Evolutionary conservation across 2,113 vertebrate species (phyloP), one percentile per base, ranked within the genome.

Genomic region (Stegastes partitus): DNA sequence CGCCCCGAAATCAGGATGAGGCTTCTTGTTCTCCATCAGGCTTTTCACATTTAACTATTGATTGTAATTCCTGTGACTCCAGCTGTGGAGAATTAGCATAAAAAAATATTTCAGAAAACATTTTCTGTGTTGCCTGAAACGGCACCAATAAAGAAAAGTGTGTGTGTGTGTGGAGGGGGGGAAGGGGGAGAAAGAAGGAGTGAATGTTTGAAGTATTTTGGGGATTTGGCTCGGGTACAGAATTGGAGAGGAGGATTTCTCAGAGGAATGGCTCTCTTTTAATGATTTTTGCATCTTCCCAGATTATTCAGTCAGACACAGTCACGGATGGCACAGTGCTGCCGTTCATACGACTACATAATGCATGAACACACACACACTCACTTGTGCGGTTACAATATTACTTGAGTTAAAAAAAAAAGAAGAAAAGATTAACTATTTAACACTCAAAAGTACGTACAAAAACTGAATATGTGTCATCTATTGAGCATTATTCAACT

Each of bases 171-270:
- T n/a, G n/a, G n/a, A n/a, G n/a, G n/a, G n/a, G n/a, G n/a, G n/a
- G 14, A 14, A 67, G 19, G 39, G 49, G 53, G 50, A 79, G 57
- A 71, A 67, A 49, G 66, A 54, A 25, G 21, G 65, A 86, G 44
- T 58, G 66, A 75, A 59, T 87, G 83, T 89, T 81, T 92, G 87
- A 88, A 77, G 82, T 86, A 76, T 86, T 89, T 87, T 22, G 68
- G 85, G 88, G 71, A 90, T 85, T 89, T 89, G 82, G 72, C 79
- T 85, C 28, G 44, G 63, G 50, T 80, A 78, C 77, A 84, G 67
- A 81, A 73, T 70, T 77, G 26, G 64, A 76, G 59, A 58, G 65
- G 14, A 44, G 47, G 51, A 23, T 70, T 74, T 84, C 83, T 89
- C 83, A 59, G 57, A 83, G 81, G 83, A 83, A 69, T 79, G 18